Percentiles rank a stretch among this genome's conserved stretches.
phyloP scores from a whole-genome alignment of 1,140 invertebrate genomes.

The Pteromalus puparum region DNA sequence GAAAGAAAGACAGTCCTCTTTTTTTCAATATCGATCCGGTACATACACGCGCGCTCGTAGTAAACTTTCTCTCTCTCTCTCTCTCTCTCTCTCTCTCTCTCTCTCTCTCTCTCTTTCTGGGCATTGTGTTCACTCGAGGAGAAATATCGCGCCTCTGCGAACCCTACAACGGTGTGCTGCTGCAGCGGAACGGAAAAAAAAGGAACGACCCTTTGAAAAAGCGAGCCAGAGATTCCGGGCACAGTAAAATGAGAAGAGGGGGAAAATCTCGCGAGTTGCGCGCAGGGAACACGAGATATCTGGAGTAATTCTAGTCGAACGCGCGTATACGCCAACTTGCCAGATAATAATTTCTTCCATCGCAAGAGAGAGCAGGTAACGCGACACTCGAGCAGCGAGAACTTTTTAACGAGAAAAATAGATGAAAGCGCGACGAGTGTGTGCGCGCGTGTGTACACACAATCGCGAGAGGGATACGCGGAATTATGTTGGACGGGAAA shows the following conservation, averaged over 20 bases:
- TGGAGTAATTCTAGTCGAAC: constrained; percentile 39
- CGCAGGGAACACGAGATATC: constrained; percentile 36
- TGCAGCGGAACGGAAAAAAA: not conserved
- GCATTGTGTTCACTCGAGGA: constrained; percentile 11
- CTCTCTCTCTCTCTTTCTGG: not conserved
- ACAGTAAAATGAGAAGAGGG: constrained; percentile 11
- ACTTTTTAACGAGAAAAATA: constrained; percentile 39
- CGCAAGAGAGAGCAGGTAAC: not conserved
- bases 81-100: too few relatives aligned
- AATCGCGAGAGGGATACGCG: not conserved
- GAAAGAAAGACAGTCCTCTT: not conserved
- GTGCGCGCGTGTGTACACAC: not conserved
- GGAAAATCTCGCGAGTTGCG: constrained; percentile 1
- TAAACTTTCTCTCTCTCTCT: constrained; percentile 6
- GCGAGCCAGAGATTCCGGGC: not conserved
- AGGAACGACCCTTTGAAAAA: constrained; percentile 1
- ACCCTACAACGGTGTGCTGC: not conserved
- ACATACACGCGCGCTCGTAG: not conserved
- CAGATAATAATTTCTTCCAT: constrained; percentile 39
- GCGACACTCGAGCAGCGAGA: constrained; percentile 17
- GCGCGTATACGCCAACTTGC: constrained; percentile 18
- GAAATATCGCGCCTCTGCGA: not conserved
- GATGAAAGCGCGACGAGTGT: not conserved
- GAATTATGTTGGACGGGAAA: not conserved
- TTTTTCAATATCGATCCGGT: not conserved